Percentiles rank a stretch among this genome's conserved stretches.
These are phyloP conservation scores for Pantherophis vulpinus DNA, from an alignment of 2,797 vertebrate genomes.

Conservation along the genomic window DNA sequence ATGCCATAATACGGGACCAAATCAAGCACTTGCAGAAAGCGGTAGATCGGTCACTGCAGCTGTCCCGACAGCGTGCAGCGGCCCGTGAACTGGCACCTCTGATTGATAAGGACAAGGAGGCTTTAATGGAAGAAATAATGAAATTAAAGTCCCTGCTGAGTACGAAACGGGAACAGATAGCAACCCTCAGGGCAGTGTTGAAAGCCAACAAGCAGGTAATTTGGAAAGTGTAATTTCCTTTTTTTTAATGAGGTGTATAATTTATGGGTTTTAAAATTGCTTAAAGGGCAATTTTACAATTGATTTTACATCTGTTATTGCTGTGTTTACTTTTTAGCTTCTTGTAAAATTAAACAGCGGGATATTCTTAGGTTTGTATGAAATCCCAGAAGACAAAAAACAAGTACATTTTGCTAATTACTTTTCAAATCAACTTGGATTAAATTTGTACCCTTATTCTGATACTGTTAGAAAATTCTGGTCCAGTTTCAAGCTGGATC, in stretches of 20 bases:
- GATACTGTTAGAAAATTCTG: background rate
- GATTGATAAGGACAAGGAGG: constrained; percentile 96
- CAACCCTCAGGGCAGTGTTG: constrained; percentile 91
- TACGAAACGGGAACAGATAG: constrained; percentile 97
- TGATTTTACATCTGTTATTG: constrained; percentile 10
- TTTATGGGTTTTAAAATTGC: background rate
- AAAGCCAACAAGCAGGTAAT: constrained; percentile 98
- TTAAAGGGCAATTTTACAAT: background rate
- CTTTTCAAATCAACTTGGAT: background rate
- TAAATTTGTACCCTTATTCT: background rate
- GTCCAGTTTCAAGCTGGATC: background rate
- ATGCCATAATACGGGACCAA: constrained; percentile 97
- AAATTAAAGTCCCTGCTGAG: constrained; percentile 96
- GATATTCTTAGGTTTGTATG: background rate
- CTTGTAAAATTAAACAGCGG: background rate
- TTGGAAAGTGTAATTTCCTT: constrained; percentile 21
- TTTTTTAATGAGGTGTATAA: background rate
- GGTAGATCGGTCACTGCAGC: constrained; percentile 92
- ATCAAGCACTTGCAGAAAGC: constrained; percentile 97
- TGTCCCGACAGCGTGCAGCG: constrained; percentile 92
- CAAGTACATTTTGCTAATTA: background rate
- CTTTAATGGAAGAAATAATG: constrained; percentile 95
- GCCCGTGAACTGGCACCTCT: constrained; percentile 89
- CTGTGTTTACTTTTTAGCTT: background rate
- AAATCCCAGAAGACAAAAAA: background rate